Base-by-base conservation (phyloP, 1,140 invertebrate species). In the Eulimnadia texana region DNA sequence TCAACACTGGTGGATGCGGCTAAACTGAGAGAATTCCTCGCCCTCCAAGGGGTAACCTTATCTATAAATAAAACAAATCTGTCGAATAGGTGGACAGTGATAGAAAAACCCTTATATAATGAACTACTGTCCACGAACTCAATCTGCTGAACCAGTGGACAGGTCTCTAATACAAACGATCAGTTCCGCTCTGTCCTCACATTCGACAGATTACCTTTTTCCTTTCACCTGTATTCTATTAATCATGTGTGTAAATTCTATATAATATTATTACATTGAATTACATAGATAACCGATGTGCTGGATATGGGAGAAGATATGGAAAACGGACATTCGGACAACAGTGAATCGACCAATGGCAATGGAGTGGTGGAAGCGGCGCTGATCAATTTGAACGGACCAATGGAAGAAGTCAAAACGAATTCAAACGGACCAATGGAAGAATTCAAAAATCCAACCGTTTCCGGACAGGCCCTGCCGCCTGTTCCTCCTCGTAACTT, bases 1-100 rank as follows among this genome's bases (percentile, higher is more conserved):
- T 73, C 76, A 10, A 60, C 64, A 27, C 60, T 66, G n/a, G 63
- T 67, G 20, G 64, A 64, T 20, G 23, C 73, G 70, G 49, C 71
- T 73, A 63, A 71, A 63, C 63, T 69, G 64, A 53, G 68, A 63
- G 64, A 68, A 69, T 66, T 67, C 63, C 59, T 58, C 19, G 55
- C 51, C 33, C 53, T 64, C 23, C 29, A 63, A 51, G 64, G 58
- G 19, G 62, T 69, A 64, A n/a, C n/a, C n/a, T n/a, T n/a, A n/a
- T n/a, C n/a, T n/a, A n/a, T n/a, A n/a, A n/a, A n/a, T n/a, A n/a
- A n/a, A n/a, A n/a, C n/a, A n/a, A n/a, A n/a, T n/a, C n/a, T n/a
- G n/a, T n/a, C n/a, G n/a, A n/a, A n/a, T n/a, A n/a, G n/a, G n/a
- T n/a, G n/a, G n/a, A n/a, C n/a, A n/a, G n/a, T n/a, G n/a, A n/a